Conservation (phyloP, 2,797 vertebrate species). For the Oryzias dopingdopingensis region DNA sequence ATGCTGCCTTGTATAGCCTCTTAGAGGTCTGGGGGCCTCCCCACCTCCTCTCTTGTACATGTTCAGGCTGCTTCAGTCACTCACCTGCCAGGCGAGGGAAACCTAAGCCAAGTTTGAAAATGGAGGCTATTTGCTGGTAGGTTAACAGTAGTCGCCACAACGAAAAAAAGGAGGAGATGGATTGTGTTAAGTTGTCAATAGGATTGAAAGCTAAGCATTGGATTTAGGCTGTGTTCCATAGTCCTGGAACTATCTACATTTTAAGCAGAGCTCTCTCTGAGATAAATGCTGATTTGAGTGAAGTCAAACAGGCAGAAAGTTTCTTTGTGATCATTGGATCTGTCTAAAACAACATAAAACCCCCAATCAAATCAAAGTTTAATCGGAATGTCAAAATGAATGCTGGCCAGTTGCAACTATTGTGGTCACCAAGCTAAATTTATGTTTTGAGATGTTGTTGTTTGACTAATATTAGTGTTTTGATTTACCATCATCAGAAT, state of each 20-base stretch:
- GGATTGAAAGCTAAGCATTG: slow-evolving; percentile 72
- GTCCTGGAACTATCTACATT: slow-evolving; percentile 66
- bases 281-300: slow-evolving; percentile 48
- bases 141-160: slow-evolving; percentile 19
- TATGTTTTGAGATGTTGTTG: too few relatives aligned
- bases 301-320: slow-evolving; percentile 47
- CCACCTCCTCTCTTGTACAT: slow-evolving; percentile 34
- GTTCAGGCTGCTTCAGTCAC: slow-evolving; percentile 60
- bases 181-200: slow-evolving; percentile 57
- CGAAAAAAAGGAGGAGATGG: slow-evolving; percentile 22
- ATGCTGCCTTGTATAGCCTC: slow-evolving; percentile 85
- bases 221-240: slow-evolving; percentile 56
- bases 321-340: slow-evolving; percentile 60
- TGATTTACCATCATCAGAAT: too few relatives aligned
- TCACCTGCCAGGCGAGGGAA: slow-evolving; percentile 67
- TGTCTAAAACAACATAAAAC: slow-evolving; percentile 26
- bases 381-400: slow-evolving; percentile 36
- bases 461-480: too few relatives aligned
- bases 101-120: slow-evolving; percentile 61
- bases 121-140: slow-evolving; percentile 56
- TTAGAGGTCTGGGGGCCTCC: slow-evolving; percentile 75
- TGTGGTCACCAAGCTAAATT: slow-evolving; percentile 2
- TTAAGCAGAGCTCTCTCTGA: slow-evolving; percentile 47
- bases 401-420: slow-evolving; percentile 26
- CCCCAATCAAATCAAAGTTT: slow-evolving; percentile 27